A percentile compares a stretch with the other conserved stretches of the same genome.
Conservation (phyloP, 2,888 invertebrate genomes). For the Acleris literana region DNA sequence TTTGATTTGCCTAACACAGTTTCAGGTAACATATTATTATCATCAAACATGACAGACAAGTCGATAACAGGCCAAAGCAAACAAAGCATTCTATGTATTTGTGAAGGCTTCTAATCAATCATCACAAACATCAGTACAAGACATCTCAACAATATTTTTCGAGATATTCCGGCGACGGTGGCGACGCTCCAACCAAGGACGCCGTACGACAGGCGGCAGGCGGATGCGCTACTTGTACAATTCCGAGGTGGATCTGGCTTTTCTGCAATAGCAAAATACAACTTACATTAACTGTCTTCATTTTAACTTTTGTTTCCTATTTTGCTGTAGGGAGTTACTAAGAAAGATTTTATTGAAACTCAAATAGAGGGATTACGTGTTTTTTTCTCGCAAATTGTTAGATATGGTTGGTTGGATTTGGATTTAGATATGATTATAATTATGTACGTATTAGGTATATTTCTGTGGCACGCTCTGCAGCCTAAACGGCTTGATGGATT, state of each 20-base stretch:
- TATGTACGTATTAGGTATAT: too few species aligned
- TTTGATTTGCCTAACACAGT: conserved; percentile 19
- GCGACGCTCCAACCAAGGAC: conserved; percentile 48
- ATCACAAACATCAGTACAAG: conserved; percentile 48
- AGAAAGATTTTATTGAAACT: too few species aligned
- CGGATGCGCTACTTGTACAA: conserved; percentile 64
- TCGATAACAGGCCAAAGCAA: conserved; percentile 22
- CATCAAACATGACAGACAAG: conserved; percentile 1
- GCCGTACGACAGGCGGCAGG: conserved; percentile 48
- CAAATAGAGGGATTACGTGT: too few species aligned
- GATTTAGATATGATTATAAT: too few species aligned
- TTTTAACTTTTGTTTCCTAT: too few species aligned
- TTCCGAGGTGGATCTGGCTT: conserved; percentile 72
- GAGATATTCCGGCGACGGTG: conserved; percentile 49
- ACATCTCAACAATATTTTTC: conserved; percentile 59
- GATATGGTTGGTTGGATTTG: too few species aligned
- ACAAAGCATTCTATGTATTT: conserved; percentile 14
- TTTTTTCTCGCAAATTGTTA: too few species aligned
- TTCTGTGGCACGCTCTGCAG: too few species aligned
- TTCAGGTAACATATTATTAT: conserved; percentile 8
- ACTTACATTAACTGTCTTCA: too few species aligned
- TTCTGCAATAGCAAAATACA: conserved; percentile 52
- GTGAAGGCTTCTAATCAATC: conserved; percentile 25
- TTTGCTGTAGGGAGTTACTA: too few species aligned
- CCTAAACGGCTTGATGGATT: too few species aligned